A percentile compares a stretch with the other conserved stretches of the same genome.
Conservation (phyloP, 1,140 invertebrate genomes). For the Trichonephila inaurata region DNA sequence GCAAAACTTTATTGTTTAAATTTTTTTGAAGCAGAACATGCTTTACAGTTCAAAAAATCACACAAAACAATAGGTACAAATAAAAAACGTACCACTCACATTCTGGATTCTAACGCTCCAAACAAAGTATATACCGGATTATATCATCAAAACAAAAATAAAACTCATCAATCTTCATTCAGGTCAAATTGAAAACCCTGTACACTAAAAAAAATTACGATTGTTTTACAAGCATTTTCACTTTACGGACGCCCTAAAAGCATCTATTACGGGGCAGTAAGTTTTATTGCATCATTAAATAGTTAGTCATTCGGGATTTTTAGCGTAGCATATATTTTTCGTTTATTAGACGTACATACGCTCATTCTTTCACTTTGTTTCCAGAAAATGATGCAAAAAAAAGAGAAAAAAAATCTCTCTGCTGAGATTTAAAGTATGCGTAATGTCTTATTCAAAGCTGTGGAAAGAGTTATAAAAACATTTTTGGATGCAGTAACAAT, state of each 20-base stretch:
- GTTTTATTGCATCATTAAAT: slow-evolving; percentile 24
- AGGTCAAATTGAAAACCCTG: neutral
- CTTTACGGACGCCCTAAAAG: slow-evolving; percentile 4
- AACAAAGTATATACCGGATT: neutral
- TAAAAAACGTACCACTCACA: no score
- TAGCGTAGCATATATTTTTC: neutral
- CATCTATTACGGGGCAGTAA: neutral
- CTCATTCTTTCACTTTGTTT: neutral
- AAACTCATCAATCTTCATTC: slow-evolving; percentile 2
- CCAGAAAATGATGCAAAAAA: neutral
- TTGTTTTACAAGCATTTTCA: slow-evolving; percentile 31
- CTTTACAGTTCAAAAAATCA: no score
- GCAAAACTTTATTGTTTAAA: no score
- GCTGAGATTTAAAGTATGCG: no score
- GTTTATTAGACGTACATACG: neutral
- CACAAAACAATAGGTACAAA: no score
- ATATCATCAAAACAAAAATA: neutral
- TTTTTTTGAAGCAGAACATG: no score
- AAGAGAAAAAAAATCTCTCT: no score
- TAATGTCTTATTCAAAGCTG: no score
- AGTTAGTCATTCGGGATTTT: slow-evolving; percentile 1
- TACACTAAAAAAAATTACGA: neutral
- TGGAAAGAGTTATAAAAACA: no score
- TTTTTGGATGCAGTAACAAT: no score
- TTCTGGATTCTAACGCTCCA: no score